phyloP scores from a whole-genome alignment of 2,888 invertebrate species.

The Strigamia crassipes region DNA sequence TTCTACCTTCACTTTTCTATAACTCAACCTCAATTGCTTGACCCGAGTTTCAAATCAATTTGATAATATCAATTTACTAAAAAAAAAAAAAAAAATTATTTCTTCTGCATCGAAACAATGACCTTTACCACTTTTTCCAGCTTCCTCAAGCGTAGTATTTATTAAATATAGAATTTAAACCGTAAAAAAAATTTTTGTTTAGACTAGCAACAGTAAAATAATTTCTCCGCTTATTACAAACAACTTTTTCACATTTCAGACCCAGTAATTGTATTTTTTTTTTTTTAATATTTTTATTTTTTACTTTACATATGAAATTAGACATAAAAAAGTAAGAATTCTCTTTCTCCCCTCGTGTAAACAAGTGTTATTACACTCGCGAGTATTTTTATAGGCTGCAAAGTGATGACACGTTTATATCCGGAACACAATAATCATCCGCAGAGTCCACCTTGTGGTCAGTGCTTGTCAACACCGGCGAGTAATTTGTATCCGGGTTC shows the following conservation, averaged over 20 bases:
- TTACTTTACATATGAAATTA: not conserved
- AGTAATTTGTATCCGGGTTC: too few species aligned
- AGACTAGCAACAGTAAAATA: not conserved
- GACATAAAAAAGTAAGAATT: not conserved
- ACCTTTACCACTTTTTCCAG: not conserved
- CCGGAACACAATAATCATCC: too few species aligned
- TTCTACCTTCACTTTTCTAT: not conserved
- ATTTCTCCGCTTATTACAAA: not conserved
- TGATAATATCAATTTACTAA: not conserved
- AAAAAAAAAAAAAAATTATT: not conserved
- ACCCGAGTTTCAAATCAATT: not conserved
- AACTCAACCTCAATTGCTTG: not conserved
- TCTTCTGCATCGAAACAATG: not conserved
- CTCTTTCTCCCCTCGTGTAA: not conserved
- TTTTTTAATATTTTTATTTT: not conserved
- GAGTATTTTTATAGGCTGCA: not conserved
- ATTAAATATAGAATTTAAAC: not conserved
- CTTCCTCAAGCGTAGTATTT: not conserved
- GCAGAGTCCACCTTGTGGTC: too few species aligned
- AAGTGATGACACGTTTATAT: not conserved
- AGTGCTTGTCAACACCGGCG: too few species aligned
- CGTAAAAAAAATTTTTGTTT: not conserved
- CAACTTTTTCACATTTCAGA: not conserved
- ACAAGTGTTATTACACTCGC: not conserved
- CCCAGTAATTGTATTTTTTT: not conserved